phyloP scores from a whole-genome alignment of 2,113 vertebrate genomes.

The Ginglymostoma cirratum region DNA sequence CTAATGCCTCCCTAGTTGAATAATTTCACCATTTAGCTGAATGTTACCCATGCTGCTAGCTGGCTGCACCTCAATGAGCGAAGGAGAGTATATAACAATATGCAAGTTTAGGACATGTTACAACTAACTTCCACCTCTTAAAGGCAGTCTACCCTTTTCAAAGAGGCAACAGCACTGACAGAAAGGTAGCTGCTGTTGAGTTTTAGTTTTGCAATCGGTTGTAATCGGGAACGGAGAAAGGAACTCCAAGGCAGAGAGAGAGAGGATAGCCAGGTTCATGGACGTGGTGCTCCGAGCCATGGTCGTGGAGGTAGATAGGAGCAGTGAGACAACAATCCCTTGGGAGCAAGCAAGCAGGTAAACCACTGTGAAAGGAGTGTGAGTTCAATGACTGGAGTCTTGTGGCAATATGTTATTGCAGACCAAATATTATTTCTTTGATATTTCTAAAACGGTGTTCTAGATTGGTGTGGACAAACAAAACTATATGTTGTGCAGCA shows the following conservation, averaged over 20 bases:
- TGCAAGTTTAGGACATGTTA: no score
- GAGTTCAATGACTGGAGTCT: background rate
- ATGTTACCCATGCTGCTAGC: background rate
- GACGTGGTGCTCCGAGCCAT: background rate
- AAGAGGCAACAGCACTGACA: background rate
- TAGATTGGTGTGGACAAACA: no score
- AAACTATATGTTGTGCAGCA: no score
- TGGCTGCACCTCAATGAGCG: background rate
- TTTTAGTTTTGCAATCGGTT: background rate
- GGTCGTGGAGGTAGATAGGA: background rate
- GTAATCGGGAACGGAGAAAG: background rate
- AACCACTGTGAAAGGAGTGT: background rate
- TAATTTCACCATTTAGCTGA: background rate
- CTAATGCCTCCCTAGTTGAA: background rate
- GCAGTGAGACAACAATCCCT: background rate
- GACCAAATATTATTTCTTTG: no score
- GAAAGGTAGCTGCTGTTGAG: no score
- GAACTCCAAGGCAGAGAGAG: background rate
- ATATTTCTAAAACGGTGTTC: no score
- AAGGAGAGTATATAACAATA: background rate
- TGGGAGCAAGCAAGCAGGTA: background rate
- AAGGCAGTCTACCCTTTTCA: background rate
- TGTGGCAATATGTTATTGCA: background rate
- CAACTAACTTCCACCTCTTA: background rate
- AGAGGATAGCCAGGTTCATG: background rate